phyloP scores from a whole-genome alignment of 2,888 invertebrate species.

The Nemotelus pantherinus region DNA sequence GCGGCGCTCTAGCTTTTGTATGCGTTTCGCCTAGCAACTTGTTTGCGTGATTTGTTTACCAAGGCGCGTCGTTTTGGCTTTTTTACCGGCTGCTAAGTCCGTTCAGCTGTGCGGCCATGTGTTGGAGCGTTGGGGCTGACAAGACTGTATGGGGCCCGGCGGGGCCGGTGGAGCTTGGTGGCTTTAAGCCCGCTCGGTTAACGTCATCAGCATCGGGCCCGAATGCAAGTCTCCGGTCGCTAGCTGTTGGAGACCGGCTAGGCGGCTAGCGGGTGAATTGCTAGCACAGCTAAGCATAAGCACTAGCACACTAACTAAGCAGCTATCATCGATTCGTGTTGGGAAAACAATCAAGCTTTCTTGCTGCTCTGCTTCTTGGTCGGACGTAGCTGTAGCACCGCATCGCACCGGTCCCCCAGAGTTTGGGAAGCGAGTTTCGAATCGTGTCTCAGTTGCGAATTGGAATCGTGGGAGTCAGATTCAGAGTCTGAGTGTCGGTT shows the following conservation, averaged over 20 bases:
- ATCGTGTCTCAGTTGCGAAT: conserved; percentile 34
- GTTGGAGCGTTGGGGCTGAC: not conserved
- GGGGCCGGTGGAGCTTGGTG: not conserved
- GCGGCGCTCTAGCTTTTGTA: not conserved
- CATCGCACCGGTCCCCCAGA: not conserved
- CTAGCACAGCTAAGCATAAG: not conserved
- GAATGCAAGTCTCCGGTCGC: conserved; percentile 19
- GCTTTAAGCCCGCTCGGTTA: not conserved
- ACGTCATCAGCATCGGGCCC: not conserved
- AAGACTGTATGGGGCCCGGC: not conserved
- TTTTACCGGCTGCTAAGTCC: not conserved
- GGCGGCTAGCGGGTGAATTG: conserved; percentile 10
- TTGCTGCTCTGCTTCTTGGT: conserved; percentile 25
- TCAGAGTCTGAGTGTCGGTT: conserved; percentile 10
- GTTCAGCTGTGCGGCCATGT: not conserved
- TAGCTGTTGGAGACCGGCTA: not conserved
- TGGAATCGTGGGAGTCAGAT: conserved; percentile 41
- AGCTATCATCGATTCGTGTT: not conserved
- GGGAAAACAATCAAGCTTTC: conserved; percentile 1
- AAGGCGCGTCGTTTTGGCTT: not conserved
- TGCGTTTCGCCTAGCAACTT: conserved; percentile 9
- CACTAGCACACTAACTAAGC: not conserved
- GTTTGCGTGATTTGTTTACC: conserved; percentile 16
- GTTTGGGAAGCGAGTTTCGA: conserved; percentile 11
- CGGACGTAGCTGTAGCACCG: no score